A percentile compares a stretch with the other conserved stretches of the same genome.
Evolutionary conservation across 2,797 vertebrate genomes (phyloP).

Genomic region (Dallia pectoralis): DNA sequence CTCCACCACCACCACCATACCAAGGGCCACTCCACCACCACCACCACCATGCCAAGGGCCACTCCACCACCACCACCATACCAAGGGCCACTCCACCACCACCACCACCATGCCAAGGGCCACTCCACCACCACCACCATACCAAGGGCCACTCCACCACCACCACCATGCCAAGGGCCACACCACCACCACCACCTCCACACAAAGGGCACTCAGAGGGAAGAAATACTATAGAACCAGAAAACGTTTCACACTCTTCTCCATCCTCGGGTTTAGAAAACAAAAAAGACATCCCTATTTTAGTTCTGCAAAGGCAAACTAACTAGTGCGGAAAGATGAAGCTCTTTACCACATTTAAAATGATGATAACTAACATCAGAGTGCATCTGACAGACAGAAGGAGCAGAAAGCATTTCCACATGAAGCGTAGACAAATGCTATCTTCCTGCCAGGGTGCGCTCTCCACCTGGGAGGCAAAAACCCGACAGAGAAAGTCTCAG

Average conservation of each 20-base stretch:
- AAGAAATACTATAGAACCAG: slow-evolving; percentile 29
- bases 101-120: too few species aligned
- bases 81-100: slow-evolving; percentile 45
- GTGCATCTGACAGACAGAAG: slow-evolving; percentile 64
- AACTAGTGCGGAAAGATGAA: background rate
- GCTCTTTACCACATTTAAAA: background rate
- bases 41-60: too few species aligned
- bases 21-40: too few species aligned
- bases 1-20: too few species aligned
- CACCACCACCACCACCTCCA: too few species aligned
- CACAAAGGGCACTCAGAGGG: slow-evolving; percentile 48
- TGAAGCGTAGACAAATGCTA: slow-evolving; percentile 72
- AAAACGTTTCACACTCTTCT: slow-evolving; percentile 1
- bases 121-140: slow-evolving; percentile 48
- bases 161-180: too few species aligned
- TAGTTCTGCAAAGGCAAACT: background rate
- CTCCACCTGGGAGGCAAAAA: slow-evolving; percentile 70
- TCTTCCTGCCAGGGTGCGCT: slow-evolving; percentile 73
- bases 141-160: slow-evolving; percentile 43
- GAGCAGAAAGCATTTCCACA: slow-evolving; percentile 69
- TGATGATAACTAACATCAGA: slow-evolving; percentile 63
- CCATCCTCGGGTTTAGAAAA: background rate
- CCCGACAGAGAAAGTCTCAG: slow-evolving; percentile 50
- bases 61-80: slow-evolving; percentile 47
- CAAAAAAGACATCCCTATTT: background rate